Percentiles rank a stretch among this genome's conserved stretches.
Conservation (phyloP, 2,113 vertebrate species). For the Ardeotis arabs region DNA sequence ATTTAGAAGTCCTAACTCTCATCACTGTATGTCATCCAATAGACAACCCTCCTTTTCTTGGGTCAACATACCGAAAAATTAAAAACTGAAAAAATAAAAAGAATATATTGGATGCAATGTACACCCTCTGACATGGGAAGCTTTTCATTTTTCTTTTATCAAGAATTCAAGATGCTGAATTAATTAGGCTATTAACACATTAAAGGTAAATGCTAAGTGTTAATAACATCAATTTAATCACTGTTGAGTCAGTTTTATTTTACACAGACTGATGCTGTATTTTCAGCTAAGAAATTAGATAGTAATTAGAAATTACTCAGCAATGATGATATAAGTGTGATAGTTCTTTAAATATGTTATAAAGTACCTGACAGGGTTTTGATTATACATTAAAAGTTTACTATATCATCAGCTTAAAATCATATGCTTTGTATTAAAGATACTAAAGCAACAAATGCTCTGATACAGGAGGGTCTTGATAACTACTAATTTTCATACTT, state of each 20-base stretch:
- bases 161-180: constrained; percentile 42
- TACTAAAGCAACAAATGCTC: neutral
- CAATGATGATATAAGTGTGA: constrained; percentile 48
- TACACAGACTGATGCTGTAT: constrained; percentile 43
- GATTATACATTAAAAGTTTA: constrained; percentile 31
- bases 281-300: constrained; percentile 64
- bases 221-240: constrained; percentile 64
- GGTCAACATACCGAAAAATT: neutral
- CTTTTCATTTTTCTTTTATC: neutral
- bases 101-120: neutral
- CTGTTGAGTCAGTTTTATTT: constrained; percentile 60
- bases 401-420: neutral
- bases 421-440: neutral
- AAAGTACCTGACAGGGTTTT: constrained; percentile 33
- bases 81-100: neutral
- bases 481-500: neutral
- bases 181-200: constrained; percentile 58
- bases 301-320: constrained; percentile 69
- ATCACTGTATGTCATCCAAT: neutral
- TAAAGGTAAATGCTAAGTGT: constrained; percentile 59
- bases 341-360: constrained; percentile 54
- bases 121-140: neutral
- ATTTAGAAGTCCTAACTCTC: neutral
- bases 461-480: neutral
- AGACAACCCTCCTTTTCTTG: neutral